Evolutionary conservation across 2,113 vertebrate species (phyloP).

Genomic region (Eretmochelys imbricata): DNA sequence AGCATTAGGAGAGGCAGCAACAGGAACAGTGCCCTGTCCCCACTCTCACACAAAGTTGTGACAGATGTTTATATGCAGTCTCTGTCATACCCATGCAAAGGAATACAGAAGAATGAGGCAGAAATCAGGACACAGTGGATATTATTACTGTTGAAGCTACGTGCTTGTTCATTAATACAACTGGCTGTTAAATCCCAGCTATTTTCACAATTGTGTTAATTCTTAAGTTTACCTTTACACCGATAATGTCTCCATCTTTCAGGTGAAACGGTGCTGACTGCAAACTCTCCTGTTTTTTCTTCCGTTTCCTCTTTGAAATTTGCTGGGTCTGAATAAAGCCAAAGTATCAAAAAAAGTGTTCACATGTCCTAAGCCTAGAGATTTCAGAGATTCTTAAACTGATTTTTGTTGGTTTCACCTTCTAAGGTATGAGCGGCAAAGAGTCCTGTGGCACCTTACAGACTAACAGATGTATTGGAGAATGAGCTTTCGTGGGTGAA

Average conservation of each 20-base stretch:
- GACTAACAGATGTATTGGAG: too few relatives aligned
- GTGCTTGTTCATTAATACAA: not conserved
- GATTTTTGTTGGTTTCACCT: not conserved
- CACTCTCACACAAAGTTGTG: not conserved
- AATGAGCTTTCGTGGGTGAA: too few relatives aligned
- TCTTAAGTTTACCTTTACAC: conserved; percentile 84
- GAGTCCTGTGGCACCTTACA: too few relatives aligned
- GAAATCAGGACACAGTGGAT: not conserved
- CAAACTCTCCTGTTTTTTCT: conserved; percentile 88
- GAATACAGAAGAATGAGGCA: not conserved
- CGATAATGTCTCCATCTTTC: conserved; percentile 91
- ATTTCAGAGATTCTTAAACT: not conserved
- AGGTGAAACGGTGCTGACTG: conserved; percentile 88
- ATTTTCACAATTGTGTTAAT: not conserved
- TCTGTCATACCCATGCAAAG: not conserved
- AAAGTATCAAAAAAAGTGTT: not conserved
- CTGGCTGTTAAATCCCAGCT: not conserved
- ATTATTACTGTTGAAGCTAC: not conserved
- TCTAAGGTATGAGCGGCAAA: too few relatives aligned
- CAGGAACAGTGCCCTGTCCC: not conserved
- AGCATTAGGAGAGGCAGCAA: not conserved
- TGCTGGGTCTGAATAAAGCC: conserved; percentile 84
- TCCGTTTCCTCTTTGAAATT: conserved; percentile 91
- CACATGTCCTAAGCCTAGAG: not conserved
- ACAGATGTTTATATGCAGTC: not conserved